These are phyloP conservation scores for Clusia tigrina DNA, from an alignment of 2,888 invertebrate genomes.

Conservation along the genomic window DNA sequence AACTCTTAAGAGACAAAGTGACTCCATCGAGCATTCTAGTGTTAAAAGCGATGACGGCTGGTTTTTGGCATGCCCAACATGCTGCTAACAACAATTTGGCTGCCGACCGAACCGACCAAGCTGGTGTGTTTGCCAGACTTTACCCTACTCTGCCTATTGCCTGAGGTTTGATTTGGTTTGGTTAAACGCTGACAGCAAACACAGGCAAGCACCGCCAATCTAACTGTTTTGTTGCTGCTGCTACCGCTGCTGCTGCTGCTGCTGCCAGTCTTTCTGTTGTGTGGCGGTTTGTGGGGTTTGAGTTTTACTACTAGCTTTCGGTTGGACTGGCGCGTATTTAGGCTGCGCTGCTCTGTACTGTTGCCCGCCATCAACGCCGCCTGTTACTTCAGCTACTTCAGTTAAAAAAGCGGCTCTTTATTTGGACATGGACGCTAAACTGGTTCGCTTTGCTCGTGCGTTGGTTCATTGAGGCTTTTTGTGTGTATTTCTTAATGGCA, in stretches of 20 bases:
- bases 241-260: neutral
- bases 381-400: neutral
- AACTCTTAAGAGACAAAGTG: too few relatives aligned
- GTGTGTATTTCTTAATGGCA: neutral
- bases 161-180: neutral
- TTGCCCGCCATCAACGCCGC: neutral
- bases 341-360: neutral
- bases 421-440: neutral
- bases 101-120: neutral
- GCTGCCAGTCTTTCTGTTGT: neutral
- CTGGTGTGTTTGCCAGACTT: neutral
- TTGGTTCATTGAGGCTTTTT: neutral
- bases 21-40: too few relatives aligned
- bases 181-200: neutral
- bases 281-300: neutral
- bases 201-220: neutral
- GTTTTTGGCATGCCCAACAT: too few relatives aligned
- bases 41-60: too few relatives aligned
- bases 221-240: conserved; percentile 7
- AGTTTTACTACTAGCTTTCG: neutral
- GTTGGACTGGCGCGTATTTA: neutral
- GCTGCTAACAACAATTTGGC: neutral
- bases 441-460: too few relatives aligned
- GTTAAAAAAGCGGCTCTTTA: neutral
- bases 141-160: too few relatives aligned